phyloP scores from a whole-genome alignment of 2,797 vertebrate species.

The Tolypeutes matacus region DNA sequence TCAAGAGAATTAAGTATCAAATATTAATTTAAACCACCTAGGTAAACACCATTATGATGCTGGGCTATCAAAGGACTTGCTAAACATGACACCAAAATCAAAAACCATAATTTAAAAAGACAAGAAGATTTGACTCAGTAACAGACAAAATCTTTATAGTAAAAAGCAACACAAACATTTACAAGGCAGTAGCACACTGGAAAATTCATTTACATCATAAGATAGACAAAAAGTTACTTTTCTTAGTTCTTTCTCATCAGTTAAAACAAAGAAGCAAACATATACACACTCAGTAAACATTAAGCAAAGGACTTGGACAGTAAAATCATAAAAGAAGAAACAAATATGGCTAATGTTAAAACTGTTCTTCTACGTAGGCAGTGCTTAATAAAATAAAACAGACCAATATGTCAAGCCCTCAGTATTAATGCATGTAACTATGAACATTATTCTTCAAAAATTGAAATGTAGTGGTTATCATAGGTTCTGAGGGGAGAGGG shows the following conservation, averaged over 20 bases:
- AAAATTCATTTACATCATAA: not conserved
- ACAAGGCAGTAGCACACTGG: not conserved
- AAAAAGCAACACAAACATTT: not conserved
- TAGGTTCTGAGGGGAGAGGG: too few relatives aligned
- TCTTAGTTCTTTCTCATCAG: slow-evolving; percentile 47
- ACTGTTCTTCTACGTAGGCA: not conserved
- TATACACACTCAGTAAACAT: not conserved
- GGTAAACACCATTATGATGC: not conserved
- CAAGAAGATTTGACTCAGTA: not conserved
- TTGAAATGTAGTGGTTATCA: too few relatives aligned
- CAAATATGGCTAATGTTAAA: slow-evolving; percentile 28
- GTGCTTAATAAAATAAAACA: too few relatives aligned
- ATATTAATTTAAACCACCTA: slow-evolving; percentile 56
- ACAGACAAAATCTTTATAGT: not conserved
- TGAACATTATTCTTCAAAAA: too few relatives aligned
- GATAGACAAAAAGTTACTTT: not conserved
- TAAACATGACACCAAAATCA: slow-evolving; percentile 10
- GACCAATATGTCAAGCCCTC: too few relatives aligned
- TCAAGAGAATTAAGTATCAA: slow-evolving; percentile 55
- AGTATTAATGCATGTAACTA: too few relatives aligned
- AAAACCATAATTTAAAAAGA: not conserved
- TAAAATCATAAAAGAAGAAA: not conserved
- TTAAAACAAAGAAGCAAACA: not conserved
- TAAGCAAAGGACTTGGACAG: not conserved
- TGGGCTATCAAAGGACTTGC: not conserved